A percentile compares a stretch with the other conserved stretches of the same genome.
Evolutionary conservation across 2,888 invertebrate genomes (phyloP).

Genomic region (Callyntrura sp.): DNA sequence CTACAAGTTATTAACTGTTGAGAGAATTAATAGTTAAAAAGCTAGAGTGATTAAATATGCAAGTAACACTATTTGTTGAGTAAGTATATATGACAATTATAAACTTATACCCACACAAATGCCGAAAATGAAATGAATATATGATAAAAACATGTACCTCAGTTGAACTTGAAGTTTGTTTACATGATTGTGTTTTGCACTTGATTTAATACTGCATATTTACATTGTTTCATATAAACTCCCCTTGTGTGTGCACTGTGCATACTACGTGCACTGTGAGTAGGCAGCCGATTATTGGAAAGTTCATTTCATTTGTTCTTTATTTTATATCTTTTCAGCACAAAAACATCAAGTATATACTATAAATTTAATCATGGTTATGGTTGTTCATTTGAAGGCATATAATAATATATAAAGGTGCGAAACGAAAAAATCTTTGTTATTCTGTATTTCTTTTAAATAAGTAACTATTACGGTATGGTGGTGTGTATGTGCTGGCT

Average conservation of each 20-base stretch:
- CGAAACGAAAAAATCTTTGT: slow-evolving; percentile 59
- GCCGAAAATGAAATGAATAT: slow-evolving; percentile 52
- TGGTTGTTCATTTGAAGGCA: slow-evolving; percentile 37
- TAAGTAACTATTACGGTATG: slow-evolving; percentile 39
- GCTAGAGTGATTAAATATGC: not conserved
- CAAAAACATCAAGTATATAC: slow-evolving; percentile 34
- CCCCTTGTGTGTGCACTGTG: not conserved
- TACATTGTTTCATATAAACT: not conserved
- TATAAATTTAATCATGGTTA: slow-evolving; percentile 35
- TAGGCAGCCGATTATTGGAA: not conserved
- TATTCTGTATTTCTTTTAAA: slow-evolving; percentile 52
- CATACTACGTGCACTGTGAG: not conserved
- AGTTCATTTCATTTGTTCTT: slow-evolving; percentile 24
- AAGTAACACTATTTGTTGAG: not conserved
- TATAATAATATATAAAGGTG: slow-evolving; percentile 66
- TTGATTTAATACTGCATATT: slow-evolving; percentile 14
- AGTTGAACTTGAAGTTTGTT: not conserved
- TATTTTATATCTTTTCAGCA: slow-evolving; percentile 3
- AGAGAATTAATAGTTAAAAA: slow-evolving; percentile 5
- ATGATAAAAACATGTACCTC: slow-evolving; percentile 15
- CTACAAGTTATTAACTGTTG: not conserved
- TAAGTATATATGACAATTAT: slow-evolving; percentile 33
- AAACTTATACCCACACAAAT: not conserved
- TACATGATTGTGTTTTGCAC: not conserved
- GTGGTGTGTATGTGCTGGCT: slow-evolving; percentile 50